phyloP scores from a whole-genome alignment of 2,113 vertebrate genomes.

The Pseudopipra pipra region DNA sequence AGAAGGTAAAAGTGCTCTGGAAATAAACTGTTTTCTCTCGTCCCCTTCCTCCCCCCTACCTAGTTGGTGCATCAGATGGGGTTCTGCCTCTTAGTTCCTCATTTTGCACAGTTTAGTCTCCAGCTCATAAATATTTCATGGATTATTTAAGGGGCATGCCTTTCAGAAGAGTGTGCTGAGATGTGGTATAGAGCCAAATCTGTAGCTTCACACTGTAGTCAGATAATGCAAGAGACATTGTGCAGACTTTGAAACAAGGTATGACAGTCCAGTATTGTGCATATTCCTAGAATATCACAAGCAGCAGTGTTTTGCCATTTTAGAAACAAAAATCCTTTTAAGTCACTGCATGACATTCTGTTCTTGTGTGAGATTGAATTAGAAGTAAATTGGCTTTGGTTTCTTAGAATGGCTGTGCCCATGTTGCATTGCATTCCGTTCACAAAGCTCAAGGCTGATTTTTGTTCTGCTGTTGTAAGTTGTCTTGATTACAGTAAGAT shows the following conservation, averaged over 20 bases:
- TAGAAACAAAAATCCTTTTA: background rate
- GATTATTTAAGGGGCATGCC: background rate
- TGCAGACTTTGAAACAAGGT: background rate
- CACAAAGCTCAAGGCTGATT: conserved; percentile 12
- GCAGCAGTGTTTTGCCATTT: background rate
- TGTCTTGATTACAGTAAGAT: background rate
- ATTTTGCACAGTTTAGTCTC: background rate
- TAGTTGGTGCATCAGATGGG: background rate
- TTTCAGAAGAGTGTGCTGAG: background rate
- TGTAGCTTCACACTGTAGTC: background rate
- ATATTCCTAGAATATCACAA: background rate
- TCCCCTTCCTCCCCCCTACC: background rate
- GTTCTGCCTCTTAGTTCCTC: background rate
- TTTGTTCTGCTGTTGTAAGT: background rate
- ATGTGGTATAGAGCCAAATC: background rate
- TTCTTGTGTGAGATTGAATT: conserved; percentile 16
- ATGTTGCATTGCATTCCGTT: background rate
- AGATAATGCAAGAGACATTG: background rate
- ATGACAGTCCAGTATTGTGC: background rate
- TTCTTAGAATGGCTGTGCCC: conserved; percentile 17
- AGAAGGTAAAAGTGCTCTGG: background rate
- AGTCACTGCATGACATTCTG: background rate
- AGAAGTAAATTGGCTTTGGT: conserved; percentile 10
- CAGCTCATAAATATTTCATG: background rate
- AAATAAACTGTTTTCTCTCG: background rate